These are phyloP conservation scores for Drosophila carrolli DNA, from an alignment of 1,140 invertebrate genomes.

Conservation along the genomic window DNA sequence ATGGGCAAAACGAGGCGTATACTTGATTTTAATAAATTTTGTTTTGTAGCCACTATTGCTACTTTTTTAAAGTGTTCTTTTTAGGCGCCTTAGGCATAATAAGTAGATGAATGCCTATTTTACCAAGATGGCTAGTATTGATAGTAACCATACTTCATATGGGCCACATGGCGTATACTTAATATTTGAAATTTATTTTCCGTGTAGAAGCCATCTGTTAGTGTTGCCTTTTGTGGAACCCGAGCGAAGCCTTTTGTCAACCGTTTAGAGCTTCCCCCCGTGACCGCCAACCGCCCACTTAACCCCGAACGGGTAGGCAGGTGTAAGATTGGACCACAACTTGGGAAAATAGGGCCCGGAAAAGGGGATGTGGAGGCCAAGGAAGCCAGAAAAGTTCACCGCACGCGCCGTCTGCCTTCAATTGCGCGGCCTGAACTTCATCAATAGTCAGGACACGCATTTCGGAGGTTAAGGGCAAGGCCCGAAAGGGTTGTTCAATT, in stretches of 20 bases:
- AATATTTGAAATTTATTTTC: slow-evolving; percentile 7
- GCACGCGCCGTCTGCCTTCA: slow-evolving; percentile 69
- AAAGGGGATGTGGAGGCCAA: slow-evolving; percentile 1
- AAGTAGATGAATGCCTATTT: too few relatives aligned
- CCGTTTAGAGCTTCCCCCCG: slow-evolving; percentile 23
- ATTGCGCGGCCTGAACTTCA: slow-evolving; percentile 58
- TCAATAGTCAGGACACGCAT: slow-evolving; percentile 68
- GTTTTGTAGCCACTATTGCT: too few relatives aligned
- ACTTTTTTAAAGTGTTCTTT: too few relatives aligned
- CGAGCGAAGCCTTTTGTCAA: slow-evolving; percentile 41
- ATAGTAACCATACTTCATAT: not conserved
- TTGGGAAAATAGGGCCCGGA: not conserved
- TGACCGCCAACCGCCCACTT: not conserved
- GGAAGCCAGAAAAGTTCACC: slow-evolving; percentile 59
- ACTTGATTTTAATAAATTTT: not conserved
- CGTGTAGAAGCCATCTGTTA: slow-evolving; percentile 11
- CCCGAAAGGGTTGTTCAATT: slow-evolving; percentile 35
- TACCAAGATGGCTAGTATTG: too few relatives aligned
- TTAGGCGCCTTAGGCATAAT: too few relatives aligned
- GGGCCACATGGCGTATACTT: slow-evolving; percentile 11
- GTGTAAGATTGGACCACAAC: slow-evolving; percentile 55
- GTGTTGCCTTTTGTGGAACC: slow-evolving; percentile 9
- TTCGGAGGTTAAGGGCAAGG: not conserved
- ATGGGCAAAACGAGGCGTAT: not conserved
- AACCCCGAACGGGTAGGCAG: slow-evolving; percentile 14